phyloP scores from a whole-genome alignment of 2,888 invertebrate species.

The Chloroclystis v-ata region DNA sequence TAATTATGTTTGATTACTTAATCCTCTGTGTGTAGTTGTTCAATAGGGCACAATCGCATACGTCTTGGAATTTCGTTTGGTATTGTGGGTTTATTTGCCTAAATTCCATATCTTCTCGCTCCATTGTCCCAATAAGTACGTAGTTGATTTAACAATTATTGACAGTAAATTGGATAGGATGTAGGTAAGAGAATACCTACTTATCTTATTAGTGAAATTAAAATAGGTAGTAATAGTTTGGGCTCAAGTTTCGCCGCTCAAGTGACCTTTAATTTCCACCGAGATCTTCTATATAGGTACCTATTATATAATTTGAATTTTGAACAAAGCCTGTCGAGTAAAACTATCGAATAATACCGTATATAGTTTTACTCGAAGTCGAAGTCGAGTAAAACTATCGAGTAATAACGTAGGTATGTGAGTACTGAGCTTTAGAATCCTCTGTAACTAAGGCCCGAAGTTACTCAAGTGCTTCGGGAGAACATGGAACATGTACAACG shows the following conservation, averaged over 20 bases:
- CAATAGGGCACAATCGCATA: constrained; percentile 38
- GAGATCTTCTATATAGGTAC: too few species aligned
- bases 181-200: constrained; percentile 18
- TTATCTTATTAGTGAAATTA: constrained; percentile 9
- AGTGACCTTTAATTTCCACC: constrained; percentile 66
- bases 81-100: constrained; percentile 37
- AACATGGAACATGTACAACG: background rate
- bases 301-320: too few species aligned
- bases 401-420: too few species aligned
- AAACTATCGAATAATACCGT: too few species aligned
- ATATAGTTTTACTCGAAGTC: too few species aligned
- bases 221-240: constrained; percentile 5
- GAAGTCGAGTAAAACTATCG: too few species aligned
- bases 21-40: constrained; percentile 13
- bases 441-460: background rate
- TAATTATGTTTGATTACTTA: background rate
- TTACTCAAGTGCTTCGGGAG: background rate
- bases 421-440: too few species aligned
- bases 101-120: constrained; percentile 44
- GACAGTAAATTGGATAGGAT: constrained; percentile 28
- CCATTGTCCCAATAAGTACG: constrained; percentile 32
- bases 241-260: constrained; percentile 23
- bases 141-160: constrained; percentile 38
- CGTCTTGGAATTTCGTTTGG: constrained; percentile 35
- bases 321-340: constrained; percentile 39